Evolutionary conservation across 2,113 vertebrate genomes (phyloP).

Genomic region (Myrmecophaga tridactyla): DNA sequence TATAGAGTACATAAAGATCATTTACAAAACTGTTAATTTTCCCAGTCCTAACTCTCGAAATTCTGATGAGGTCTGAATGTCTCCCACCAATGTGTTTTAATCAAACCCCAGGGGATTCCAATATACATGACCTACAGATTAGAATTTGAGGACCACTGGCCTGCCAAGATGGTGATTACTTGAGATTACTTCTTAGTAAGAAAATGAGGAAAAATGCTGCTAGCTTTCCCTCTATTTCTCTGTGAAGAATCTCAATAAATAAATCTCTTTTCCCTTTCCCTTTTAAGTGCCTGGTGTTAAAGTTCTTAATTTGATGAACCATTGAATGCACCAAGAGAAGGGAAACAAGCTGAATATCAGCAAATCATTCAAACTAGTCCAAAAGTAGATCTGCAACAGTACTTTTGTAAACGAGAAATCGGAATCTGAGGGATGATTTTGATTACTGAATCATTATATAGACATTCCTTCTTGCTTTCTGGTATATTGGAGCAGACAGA

Average conservation of each 20-base stretch:
- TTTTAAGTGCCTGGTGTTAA: background rate
- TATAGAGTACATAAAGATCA: background rate
- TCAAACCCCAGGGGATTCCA: background rate
- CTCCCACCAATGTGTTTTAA: background rate
- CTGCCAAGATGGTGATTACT: background rate
- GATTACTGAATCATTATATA: too few species aligned
- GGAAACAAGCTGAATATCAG: background rate
- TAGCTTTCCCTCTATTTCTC: background rate
- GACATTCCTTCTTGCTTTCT: too few species aligned
- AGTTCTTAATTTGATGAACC: conserved; percentile 19
- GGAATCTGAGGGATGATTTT: too few species aligned
- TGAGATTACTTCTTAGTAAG: background rate
- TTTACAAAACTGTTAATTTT: background rate
- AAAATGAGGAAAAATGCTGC: background rate
- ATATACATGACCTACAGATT: background rate
- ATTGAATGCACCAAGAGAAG: background rate
- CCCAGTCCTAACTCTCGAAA: background rate
- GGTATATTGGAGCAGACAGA: too few species aligned
- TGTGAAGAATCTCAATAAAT: conserved; percentile 13
- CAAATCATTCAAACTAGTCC: background rate
- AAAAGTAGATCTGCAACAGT: too few species aligned
- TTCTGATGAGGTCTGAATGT: background rate
- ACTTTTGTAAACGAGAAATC: too few species aligned
- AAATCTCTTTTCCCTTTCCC: background rate
- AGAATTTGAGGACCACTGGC: background rate